A percentile compares a stretch with the other conserved stretches of the same genome.
Conservation (phyloP, 2,888 invertebrate species). For the Adineta ricciae region DNA sequence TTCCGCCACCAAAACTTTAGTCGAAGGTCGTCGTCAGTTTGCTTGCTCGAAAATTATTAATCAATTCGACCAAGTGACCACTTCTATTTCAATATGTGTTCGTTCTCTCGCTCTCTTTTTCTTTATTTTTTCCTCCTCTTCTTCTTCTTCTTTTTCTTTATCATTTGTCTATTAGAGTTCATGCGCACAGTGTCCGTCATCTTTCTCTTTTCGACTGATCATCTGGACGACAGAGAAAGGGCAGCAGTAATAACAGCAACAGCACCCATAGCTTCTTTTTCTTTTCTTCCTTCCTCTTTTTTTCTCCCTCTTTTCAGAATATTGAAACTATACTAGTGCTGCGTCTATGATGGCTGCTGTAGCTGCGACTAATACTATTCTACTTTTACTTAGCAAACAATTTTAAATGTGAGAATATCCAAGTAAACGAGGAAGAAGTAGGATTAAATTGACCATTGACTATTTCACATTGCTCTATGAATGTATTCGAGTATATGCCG, state of each 20-base stretch:
- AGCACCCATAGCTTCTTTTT: not conserved
- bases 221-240: not conserved
- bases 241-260: not conserved
- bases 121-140: not conserved
- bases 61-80: constrained; percentile 8
- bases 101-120: not conserved
- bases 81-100: not conserved
- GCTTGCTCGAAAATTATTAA: constrained; percentile 3
- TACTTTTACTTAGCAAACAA: not conserved
- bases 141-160: not conserved
- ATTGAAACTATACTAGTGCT: not conserved
- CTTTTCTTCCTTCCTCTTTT: not conserved
- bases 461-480: not conserved
- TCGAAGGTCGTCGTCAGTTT: not conserved
- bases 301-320: not conserved
- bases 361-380: not conserved
- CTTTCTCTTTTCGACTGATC: not conserved
- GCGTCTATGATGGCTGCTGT: not conserved
- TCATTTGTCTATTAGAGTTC: constrained; percentile 7
- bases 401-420: not conserved
- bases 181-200: not conserved
- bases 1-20: not conserved
- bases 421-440: not conserved
- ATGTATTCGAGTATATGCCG: not conserved
- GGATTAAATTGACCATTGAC: not conserved